A percentile compares a stretch with the other conserved stretches of the same genome.
phyloP scores from a whole-genome alignment of 2,797 vertebrate species.

The Brachyalestes nurse region DNA sequence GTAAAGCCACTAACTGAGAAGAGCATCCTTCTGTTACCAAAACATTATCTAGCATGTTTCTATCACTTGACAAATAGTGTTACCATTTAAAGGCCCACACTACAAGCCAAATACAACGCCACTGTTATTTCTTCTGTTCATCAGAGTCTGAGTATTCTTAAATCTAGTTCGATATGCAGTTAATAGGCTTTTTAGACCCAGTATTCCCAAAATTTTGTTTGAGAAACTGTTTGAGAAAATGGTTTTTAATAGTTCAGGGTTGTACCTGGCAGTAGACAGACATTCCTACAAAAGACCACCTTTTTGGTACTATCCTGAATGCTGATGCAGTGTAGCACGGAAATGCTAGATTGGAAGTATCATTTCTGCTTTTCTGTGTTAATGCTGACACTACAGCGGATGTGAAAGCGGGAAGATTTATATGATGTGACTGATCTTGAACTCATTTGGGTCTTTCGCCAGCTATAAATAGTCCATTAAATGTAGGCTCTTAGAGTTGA shows the following conservation, averaged over 20 bases:
- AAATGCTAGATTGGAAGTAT: background rate
- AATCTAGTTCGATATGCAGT: background rate
- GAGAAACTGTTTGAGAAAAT: background rate
- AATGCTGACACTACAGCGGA: background rate
- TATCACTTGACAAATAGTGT: background rate
- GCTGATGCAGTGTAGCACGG: background rate
- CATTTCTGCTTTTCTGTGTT: background rate
- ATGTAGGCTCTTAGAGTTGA: background rate
- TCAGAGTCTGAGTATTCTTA: background rate
- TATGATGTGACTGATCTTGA: background rate
- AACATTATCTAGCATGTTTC: no score
- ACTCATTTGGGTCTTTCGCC: background rate
- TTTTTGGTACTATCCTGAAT: background rate
- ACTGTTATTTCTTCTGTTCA: background rate
- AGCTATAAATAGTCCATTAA: background rate
- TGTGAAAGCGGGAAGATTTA: background rate
- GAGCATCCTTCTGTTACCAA: background rate
- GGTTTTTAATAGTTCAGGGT: background rate
- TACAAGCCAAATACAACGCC: background rate
- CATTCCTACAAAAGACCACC: background rate
- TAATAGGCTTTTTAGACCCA: background rate
- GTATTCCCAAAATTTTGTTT: background rate
- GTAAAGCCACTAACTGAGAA: background rate
- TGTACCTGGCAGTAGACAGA: background rate
- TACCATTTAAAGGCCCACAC: background rate